phyloP scores from a whole-genome alignment of 1,140 invertebrate species.

The Adoxophyes honmai region DNA sequence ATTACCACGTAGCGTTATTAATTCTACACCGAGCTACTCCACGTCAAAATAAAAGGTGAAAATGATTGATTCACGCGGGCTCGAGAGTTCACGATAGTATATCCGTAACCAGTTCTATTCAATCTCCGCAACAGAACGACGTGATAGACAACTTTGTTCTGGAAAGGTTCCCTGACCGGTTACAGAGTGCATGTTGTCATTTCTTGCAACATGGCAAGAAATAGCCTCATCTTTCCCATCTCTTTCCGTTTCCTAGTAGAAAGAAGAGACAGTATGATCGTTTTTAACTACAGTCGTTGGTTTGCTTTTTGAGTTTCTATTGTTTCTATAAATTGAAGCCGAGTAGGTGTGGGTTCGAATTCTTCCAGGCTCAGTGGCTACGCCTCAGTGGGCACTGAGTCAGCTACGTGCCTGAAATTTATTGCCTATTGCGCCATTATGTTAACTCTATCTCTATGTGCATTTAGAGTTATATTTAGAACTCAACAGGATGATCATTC shows the following conservation, averaged over 20 bases:
- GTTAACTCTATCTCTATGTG: not conserved
- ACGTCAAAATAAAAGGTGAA: conserved; percentile 8
- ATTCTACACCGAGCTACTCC: not conserved
- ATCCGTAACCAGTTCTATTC: conserved; percentile 18
- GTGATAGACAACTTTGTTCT: conserved; percentile 21
- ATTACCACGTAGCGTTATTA: not conserved
- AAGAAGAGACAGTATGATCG: too few relatives aligned
- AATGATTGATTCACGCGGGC: conserved; percentile 7
- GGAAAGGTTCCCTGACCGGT: conserved; percentile 36
- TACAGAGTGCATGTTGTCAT: conserved; percentile 21
- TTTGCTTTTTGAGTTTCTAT: too few relatives aligned
- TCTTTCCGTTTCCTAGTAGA: too few relatives aligned
- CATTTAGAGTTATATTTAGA: too few relatives aligned
- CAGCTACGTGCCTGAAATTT: not conserved
- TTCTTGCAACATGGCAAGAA: not conserved
- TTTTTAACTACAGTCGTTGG: too few relatives aligned
- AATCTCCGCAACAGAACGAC: not conserved
- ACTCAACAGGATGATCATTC: too few relatives aligned
- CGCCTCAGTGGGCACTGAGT: not conserved
- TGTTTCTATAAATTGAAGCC: not conserved
- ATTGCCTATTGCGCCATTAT: not conserved
- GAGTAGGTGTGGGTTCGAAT: not conserved
- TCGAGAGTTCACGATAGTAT: not conserved
- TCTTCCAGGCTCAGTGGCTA: conserved; percentile 2
- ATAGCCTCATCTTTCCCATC: too few relatives aligned